These are phyloP conservation scores for Pammene fasciana DNA, from an alignment of 2,888 invertebrate species.

Conservation along the genomic window DNA sequence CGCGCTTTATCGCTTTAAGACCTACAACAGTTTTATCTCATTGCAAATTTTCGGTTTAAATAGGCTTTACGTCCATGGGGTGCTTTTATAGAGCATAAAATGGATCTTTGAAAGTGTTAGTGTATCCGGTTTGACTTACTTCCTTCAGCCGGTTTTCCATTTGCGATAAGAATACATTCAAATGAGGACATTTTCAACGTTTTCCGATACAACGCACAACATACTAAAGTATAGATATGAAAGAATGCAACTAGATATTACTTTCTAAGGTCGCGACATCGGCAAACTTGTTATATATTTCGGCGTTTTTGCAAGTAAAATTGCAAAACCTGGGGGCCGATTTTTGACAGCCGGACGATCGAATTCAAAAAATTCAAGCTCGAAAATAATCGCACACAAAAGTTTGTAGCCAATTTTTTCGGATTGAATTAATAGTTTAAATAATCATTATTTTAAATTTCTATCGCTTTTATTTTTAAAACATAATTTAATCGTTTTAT, in stretches of 20 bases:
- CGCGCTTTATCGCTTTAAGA: slow-evolving; percentile 73
- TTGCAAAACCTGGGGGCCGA: no score
- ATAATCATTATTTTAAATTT: no score
- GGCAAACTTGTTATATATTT: not conserved
- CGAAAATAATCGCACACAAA: no score
- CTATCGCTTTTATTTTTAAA: no score
- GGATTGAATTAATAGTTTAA: no score
- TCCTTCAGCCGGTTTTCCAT: slow-evolving; percentile 34
- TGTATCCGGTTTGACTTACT: slow-evolving; percentile 53
- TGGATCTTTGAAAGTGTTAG: slow-evolving; percentile 54
- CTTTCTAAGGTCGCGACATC: not conserved
- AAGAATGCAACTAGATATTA: not conserved
- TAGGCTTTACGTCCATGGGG: slow-evolving; percentile 57
- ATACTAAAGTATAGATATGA: not conserved
- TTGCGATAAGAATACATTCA: slow-evolving; percentile 46
- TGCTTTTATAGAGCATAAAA: slow-evolving; percentile 60
- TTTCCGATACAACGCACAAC: not conserved
- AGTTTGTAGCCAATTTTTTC: no score
- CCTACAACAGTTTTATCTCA: slow-evolving; percentile 47
- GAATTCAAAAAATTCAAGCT: no score
- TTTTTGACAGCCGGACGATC: no score
- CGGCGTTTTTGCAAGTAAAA: no score
- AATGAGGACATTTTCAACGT: slow-evolving; percentile 37
- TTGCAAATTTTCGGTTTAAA: slow-evolving; percentile 66
- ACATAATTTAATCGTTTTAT: no score